Base-by-base conservation (phyloP, 2,888 invertebrate species). In the Cryptosula pallasiana region DNA sequence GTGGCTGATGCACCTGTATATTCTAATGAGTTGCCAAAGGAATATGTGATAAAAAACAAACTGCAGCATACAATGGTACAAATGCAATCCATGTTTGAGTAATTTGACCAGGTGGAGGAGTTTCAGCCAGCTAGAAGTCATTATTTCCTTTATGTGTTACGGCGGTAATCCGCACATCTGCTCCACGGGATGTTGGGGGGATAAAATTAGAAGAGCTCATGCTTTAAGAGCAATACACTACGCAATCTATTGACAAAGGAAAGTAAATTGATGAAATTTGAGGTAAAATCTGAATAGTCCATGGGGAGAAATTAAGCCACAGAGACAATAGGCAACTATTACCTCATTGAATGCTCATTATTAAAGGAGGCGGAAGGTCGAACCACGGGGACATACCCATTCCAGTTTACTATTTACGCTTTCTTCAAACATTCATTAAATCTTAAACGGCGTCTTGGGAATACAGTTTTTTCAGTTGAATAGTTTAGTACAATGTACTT, bases 261-360 rank as follows among this genome's bases (percentile, higher is more conserved):
- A 63, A 25, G 63, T 63, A 32, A 34, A 63, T 27, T 32, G 63
- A 13, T 63, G 63, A 63, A 63, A 63, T 63, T 9, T 27, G 23
- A 55, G n/a, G 20, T 9, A 16, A 34, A 63, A 25, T 27, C 32
- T 27, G 27, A 13, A 63, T 29, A 25, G 9, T 63, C 63, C n/a
- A 13, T 32, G 5, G 32, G 63, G 63, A 63, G 63, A 5, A 63
- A 32, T 63, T 63, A 63, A 63, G 32, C 63, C 63, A 63, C 63
- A 32, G n/a, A 63, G 63, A 63, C 63, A 63, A 63, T 63, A n/a
- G 45, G 63, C 32, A 5, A 63, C 13, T 32, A 34, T 63, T 63
- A 63, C 63, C 9, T 63, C 63, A 63, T n/a, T 13, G 34, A 63
- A 63, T 63, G 32, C 45, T 45, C 63, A 63, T 32, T 63, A 63